These are phyloP conservation scores for Sinocyclocheilus anophthalmus DNA, from an alignment of 2,113 vertebrate species.

Conservation along the genomic window DNA sequence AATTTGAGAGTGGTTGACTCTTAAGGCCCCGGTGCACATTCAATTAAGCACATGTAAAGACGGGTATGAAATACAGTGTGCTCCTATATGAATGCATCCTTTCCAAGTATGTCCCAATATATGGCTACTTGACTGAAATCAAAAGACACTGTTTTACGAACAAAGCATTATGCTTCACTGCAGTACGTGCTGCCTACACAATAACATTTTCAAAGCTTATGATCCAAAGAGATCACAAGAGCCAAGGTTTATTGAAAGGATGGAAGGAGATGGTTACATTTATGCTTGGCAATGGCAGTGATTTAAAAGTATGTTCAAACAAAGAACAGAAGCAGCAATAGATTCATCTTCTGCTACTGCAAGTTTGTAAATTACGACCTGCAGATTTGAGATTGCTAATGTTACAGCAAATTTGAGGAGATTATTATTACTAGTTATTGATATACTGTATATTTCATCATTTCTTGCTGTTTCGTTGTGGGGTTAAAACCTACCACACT, in stretches of 20 bases:
- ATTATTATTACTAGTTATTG: too few species aligned
- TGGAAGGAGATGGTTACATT: slow-evolving; percentile 67
- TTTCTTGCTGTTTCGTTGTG: too few species aligned
- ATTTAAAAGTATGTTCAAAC: slow-evolving; percentile 49
- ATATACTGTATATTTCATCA: too few species aligned
- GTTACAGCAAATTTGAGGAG: not conserved
- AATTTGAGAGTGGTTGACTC: slow-evolving; percentile 65
- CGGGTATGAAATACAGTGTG: slow-evolving; percentile 5
- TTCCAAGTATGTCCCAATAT: slow-evolving; percentile 1
- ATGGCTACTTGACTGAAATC: slow-evolving; percentile 11
- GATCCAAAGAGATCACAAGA: not conserved
- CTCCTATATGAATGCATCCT: slow-evolving; percentile 25
- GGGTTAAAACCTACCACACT: too few species aligned
- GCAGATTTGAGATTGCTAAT: not conserved
- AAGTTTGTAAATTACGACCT: not conserved
- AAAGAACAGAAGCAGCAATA: not conserved
- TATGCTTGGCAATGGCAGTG: slow-evolving; percentile 63
- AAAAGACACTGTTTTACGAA: slow-evolving; percentile 25
- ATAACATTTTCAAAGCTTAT: not conserved
- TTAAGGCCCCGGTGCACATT: slow-evolving; percentile 54
- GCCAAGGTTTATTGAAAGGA: slow-evolving; percentile 5
- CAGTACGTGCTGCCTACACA: slow-evolving; percentile 28
- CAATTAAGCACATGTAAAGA: slow-evolving; percentile 51
- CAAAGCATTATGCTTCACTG: slow-evolving; percentile 59
- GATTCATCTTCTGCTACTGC: not conserved